These are phyloP conservation scores for Pelecanoides urinatrix DNA, from an alignment of 2,113 vertebrate genomes.

Conservation along the genomic window DNA sequence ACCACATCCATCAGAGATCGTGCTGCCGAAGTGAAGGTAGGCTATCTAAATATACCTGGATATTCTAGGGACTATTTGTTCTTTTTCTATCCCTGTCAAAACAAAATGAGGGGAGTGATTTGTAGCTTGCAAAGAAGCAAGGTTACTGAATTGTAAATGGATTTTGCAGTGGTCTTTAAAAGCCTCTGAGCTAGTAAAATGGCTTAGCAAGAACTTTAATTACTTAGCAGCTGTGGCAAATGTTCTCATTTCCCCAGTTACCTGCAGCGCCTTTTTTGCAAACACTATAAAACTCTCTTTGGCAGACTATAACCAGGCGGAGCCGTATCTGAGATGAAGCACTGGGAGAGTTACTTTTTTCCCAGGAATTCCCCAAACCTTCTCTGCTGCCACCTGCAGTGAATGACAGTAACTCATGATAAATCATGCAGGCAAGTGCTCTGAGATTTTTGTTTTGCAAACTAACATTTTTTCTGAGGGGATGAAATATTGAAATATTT, in stretches of 20 bases:
- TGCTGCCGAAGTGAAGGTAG: not conserved
- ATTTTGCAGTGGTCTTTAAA: not conserved
- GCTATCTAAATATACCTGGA: not conserved
- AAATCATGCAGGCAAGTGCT: not conserved
- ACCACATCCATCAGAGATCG: not conserved
- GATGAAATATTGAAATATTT: too few relatives aligned
- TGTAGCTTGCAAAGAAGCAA: not conserved
- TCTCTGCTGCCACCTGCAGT: not conserved
- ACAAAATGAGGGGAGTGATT: not conserved
- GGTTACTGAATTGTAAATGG: not conserved
- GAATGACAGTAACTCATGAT: not conserved
- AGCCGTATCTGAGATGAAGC: not conserved
- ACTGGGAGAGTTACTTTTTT: not conserved
- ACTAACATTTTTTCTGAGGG: not conserved
- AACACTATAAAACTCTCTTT: not conserved
- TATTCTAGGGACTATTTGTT: not conserved
- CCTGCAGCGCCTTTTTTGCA: not conserved
- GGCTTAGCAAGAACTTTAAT: not conserved
- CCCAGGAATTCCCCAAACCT: not conserved
- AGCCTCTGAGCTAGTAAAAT: not conserved
- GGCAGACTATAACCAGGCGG: not conserved
- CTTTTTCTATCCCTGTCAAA: not conserved
- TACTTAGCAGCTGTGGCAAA: not conserved
- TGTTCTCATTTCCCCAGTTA: not conserved
- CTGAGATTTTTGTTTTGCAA: not conserved